Conservation (phyloP, 2,888 invertebrate genomes). For the Flabesymbios commensalis region DNA sequence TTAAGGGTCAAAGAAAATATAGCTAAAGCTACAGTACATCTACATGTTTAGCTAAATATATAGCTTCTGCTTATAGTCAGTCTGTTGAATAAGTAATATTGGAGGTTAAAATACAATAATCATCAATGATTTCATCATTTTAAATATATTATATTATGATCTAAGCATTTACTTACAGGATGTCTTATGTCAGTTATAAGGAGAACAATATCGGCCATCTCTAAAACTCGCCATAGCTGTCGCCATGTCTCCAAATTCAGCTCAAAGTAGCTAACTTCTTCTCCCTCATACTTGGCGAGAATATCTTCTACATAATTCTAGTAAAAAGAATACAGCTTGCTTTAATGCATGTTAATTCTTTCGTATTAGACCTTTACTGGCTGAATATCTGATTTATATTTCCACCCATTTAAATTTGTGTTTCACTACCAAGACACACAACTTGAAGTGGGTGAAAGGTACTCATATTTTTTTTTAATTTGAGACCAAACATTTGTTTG, state of each 20-base stretch:
- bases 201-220: slow-evolving; percentile 88
- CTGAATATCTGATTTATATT: too few relatives aligned
- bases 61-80: too few relatives aligned
- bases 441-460: too few relatives aligned
- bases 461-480: too few relatives aligned
- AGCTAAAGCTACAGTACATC: too few relatives aligned
- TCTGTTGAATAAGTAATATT: too few relatives aligned
- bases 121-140: too few relatives aligned
- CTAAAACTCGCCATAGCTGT: slow-evolving; percentile 91
- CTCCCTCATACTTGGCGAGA: slow-evolving; percentile 68
- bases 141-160: too few relatives aligned
- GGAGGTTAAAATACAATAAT: too few relatives aligned
- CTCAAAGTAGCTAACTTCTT: slow-evolving; percentile 84
- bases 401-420: neutral
- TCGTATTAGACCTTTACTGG: neutral
- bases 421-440: slow-evolving; percentile 34
- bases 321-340: slow-evolving; percentile 9
- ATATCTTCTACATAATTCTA: slow-evolving; percentile 78
- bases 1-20: too few relatives aligned
- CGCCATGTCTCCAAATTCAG: slow-evolving; percentile 95
- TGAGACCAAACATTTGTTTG: neutral
- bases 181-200: slow-evolving; percentile 80
- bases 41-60: too few relatives aligned
- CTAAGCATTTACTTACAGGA: slow-evolving; percentile 55
- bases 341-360: neutral